Evolutionary conservation across 2,888 invertebrate species (phyloP), one percentile per base, ranked within the genome.

Genomic region (Galerucella pusilla): DNA sequence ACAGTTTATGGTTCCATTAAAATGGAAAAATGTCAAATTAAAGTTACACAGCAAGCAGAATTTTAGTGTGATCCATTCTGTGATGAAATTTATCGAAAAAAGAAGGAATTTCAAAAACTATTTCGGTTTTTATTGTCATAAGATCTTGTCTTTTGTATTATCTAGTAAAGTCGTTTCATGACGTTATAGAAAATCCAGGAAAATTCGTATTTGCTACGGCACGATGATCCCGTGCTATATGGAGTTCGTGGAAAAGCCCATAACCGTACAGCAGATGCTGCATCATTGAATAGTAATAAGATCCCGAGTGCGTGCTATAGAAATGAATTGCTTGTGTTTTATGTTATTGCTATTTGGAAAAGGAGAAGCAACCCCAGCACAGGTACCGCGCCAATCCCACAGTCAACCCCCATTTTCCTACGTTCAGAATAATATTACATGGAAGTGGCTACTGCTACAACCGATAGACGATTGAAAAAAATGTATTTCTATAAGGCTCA

Each of bases 261-360:
- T 86, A 86, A 86, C 86, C 81, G 84, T 83, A 78, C 80, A 78
- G 79, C 81, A 83, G 84, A 85, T 82, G 84, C 84, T 86, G 87
- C 87, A 86, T 86, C 87, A 87, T 87, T 87, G 88, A 88, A 88
- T 88, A 87, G 86, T 87, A 88, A 88, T 88, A 88, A 87, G 87
- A 85, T 85, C 85, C 84, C 84, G 81, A 81, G 85, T 85, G 85
- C 85, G 86, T 86, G 85, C 85, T 85, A 83, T 82, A 85, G 85
- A 85, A 85, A 85, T 85, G 85, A 85, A 85, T 85, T 85, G 84
- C 84, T 85, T 85, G 83, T 85, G 84, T 85, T 85, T 85, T 84
- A 85, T 85, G 85, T 84, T 85, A 85, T 85, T 84, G 85, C 84
- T 74, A 70, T 76, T 77, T 74, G 78, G 77, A 70, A 75, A 72